These are phyloP conservation scores for Cheirogaleus major DNA, from an alignment of 2,797 vertebrate genomes.

Conservation along the genomic window DNA sequence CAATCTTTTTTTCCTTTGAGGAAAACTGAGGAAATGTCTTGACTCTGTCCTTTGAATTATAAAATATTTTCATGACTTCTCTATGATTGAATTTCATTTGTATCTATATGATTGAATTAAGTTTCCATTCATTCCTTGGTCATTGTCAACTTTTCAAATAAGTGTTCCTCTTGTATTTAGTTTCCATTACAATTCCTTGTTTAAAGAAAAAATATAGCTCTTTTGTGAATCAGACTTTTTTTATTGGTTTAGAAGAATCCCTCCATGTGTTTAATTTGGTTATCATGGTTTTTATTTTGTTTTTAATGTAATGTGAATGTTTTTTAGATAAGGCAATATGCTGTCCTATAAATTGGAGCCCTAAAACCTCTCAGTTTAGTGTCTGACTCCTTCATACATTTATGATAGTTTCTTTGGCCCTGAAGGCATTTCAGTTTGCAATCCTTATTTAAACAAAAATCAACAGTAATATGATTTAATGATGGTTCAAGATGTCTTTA, in stretches of 20 bases:
- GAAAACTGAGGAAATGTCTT: background rate
- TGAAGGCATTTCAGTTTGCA: slow-evolving; percentile 48
- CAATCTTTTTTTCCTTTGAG: background rate
- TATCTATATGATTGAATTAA: background rate
- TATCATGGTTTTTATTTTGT: background rate
- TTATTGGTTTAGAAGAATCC: background rate
- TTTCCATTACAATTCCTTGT: background rate
- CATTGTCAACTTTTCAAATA: background rate
- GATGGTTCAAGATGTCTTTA: slow-evolving; percentile 50
- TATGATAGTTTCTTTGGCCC: slow-evolving; percentile 19
- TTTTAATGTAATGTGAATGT: background rate
- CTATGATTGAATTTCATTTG: background rate
- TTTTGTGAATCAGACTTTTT: background rate
- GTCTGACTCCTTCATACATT: slow-evolving; percentile 21
- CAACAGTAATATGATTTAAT: slow-evolving; percentile 56
- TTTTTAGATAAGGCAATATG: background rate
- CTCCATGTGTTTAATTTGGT: background rate
- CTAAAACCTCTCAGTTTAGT: background rate
- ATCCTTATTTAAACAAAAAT: slow-evolving; percentile 60
- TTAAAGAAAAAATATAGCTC: background rate
- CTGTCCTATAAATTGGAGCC: background rate
- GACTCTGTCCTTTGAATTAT: background rate
- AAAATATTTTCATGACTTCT: background rate
- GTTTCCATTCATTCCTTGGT: background rate
- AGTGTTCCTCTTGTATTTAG: background rate